Conservation (phyloP, 2,888 invertebrate genomes). For the Microdon myrmicae region DNA sequence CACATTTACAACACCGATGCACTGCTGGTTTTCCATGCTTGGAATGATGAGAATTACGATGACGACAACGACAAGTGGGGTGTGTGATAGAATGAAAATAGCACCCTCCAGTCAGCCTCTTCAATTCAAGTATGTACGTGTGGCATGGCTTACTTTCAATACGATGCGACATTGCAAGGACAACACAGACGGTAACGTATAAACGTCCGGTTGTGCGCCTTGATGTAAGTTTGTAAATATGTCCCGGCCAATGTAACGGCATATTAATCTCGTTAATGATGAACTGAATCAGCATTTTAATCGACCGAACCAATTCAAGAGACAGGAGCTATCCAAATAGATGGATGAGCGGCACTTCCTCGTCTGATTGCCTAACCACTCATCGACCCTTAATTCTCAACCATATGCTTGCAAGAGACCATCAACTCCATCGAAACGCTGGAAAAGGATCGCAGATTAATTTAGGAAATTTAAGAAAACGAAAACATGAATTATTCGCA, state of each 20-base stretch:
- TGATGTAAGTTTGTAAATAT: conserved; percentile 55
- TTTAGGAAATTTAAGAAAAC: conserved; percentile 9
- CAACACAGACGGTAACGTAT: conserved; percentile 16
- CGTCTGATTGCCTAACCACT: conserved; percentile 40
- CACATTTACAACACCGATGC: conserved; percentile 2
- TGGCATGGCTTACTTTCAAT: conserved; percentile 40
- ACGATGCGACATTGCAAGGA: conserved; percentile 37
- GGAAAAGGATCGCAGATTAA: no score
- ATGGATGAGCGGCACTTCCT: conserved; percentile 44
- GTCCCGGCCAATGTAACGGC: conserved; percentile 63
- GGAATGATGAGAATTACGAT: conserved; percentile 27
- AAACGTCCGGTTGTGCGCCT: conserved; percentile 5
- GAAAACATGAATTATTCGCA: conserved; percentile 29
- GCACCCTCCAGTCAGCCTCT: conserved; percentile 23
- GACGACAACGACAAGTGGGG: conserved; percentile 40
- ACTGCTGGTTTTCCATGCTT: conserved; percentile 22
- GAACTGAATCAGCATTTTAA: conserved; percentile 66
- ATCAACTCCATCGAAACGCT: no score
- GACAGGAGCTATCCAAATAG: conserved; percentile 37
- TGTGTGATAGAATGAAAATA: conserved; percentile 36
- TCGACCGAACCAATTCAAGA: conserved; percentile 52
- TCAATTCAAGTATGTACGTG: conserved; percentile 27
- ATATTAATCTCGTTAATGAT: conserved; percentile 68
- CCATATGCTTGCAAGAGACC: conserved; percentile 28
- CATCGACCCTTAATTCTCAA: background rate